phyloP scores from a whole-genome alignment of 2,888 invertebrate genomes.

The Spialia ferax region DNA sequence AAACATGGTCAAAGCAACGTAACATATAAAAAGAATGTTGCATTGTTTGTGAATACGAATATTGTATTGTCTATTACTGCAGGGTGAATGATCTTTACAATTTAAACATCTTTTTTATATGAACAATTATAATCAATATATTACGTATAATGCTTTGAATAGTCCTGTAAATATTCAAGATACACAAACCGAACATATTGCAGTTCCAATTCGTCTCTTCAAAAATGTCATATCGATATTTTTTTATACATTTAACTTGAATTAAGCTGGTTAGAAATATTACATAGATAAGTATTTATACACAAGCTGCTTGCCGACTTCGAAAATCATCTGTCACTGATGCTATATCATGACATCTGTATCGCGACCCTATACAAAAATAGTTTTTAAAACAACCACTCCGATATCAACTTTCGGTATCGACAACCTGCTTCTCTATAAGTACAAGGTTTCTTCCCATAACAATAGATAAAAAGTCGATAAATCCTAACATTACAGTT shows the following conservation, averaged over 20 bases:
- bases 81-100: background rate
- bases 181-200: background rate
- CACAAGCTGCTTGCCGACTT: background rate
- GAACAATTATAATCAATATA: background rate
- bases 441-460: background rate
- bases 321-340: background rate
- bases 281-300: background rate
- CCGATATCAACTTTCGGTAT: background rate
- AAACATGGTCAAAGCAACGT: too few species aligned
- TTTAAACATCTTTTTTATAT: background rate
- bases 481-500: background rate
- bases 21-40: too few species aligned
- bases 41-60: background rate
- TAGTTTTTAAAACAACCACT: background rate
- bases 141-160: too few species aligned
- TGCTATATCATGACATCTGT: background rate
- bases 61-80: background rate
- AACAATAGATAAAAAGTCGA: slow-evolving; percentile 4
- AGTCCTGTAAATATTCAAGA: too few species aligned
- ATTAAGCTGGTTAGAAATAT: background rate
- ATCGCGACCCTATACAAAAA: background rate
- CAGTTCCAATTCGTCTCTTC: background rate
- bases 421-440: background rate
- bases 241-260: background rate
- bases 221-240: background rate